phyloP scores from a whole-genome alignment of 2,888 invertebrate genomes.

The Ophonus ardosiacus region DNA sequence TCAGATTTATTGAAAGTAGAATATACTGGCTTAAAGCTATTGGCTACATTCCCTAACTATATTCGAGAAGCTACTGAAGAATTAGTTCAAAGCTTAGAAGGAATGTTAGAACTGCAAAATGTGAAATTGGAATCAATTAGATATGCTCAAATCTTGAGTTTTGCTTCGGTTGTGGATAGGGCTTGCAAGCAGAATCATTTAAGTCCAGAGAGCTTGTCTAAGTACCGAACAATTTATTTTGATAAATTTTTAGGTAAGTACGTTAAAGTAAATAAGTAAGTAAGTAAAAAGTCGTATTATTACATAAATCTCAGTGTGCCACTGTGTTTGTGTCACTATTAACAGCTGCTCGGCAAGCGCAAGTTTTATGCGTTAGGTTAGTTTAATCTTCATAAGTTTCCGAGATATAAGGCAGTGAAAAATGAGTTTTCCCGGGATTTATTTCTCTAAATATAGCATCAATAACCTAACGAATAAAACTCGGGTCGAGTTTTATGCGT shows the following conservation, averaged over 20 bases:
- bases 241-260: constrained; percentile 1
- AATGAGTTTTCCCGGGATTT: too few species aligned
- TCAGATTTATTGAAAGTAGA: neutral
- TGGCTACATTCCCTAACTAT: constrained; percentile 28
- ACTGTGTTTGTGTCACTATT: too few species aligned
- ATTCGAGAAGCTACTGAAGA: neutral
- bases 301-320: too few species aligned
- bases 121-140: neutral
- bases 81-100: constrained; percentile 6
- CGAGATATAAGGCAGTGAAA: too few species aligned
- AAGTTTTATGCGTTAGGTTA: too few species aligned
- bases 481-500: too few species aligned
- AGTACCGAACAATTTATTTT: neutral
- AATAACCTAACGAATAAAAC: too few species aligned
- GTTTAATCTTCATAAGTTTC: too few species aligned
- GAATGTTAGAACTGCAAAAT: neutral
- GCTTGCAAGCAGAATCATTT: neutral
- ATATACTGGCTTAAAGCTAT: neutral
- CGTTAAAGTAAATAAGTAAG: too few species aligned
- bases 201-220: neutral
- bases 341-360: too few species aligned
- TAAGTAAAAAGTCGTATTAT: too few species aligned
- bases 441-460: too few species aligned
- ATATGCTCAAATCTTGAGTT: constrained; percentile 14
- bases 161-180: constrained; percentile 25